A percentile compares a stretch with the other conserved stretches of the same genome.
These are phyloP conservation scores for Tetrao urogallus DNA, from an alignment of 2,113 vertebrate genomes.

Conservation along the genomic window DNA sequence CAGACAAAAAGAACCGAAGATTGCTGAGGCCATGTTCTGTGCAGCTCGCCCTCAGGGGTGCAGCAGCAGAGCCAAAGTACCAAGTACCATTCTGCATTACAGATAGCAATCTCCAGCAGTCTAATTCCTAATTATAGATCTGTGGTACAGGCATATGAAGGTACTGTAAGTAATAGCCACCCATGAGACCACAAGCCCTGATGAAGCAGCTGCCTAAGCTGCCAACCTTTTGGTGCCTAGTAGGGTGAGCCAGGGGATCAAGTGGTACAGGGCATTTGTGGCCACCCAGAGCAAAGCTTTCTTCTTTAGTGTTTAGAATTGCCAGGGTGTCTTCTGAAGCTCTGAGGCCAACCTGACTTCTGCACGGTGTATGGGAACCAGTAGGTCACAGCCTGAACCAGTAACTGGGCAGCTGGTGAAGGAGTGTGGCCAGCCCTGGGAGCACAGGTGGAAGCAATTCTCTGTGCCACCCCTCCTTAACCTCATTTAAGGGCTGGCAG, in stretches of 20 bases:
- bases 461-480: no score
- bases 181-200: background rate
- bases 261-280: background rate
- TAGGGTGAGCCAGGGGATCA: fast-evolving
- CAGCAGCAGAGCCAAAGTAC: fast-evolving
- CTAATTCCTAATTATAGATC: background rate
- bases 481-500: no score
- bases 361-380: background rate
- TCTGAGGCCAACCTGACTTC: background rate
- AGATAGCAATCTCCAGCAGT: background rate
- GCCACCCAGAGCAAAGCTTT: background rate
- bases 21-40: background rate
- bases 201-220: fast-evolving
- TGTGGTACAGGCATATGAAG: fast-evolving
- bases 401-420: no score
- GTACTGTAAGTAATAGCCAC: background rate
- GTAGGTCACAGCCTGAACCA: no score
- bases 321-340: background rate
- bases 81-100: background rate
- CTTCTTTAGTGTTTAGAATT: background rate
- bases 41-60: background rate
- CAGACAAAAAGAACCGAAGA: background rate
- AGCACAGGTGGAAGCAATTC: no score
- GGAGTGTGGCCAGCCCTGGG: no score
- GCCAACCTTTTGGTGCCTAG: background rate